phyloP scores from a whole-genome alignment of 2,888 invertebrate species.

The Agonopterix heracliana region DNA sequence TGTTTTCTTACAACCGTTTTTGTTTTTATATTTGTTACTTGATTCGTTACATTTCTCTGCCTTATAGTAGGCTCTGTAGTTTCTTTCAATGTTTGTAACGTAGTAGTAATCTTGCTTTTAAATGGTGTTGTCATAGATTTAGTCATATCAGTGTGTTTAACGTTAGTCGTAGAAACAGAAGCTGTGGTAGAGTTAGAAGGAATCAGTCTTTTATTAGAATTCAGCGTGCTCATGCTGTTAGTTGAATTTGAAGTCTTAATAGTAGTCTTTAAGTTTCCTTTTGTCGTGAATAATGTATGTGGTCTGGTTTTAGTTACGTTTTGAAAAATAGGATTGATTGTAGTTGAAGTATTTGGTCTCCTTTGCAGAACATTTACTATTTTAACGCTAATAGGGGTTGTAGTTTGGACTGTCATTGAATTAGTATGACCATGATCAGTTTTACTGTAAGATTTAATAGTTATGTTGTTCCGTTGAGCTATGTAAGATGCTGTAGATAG shows the following conservation, averaged over 20 bases:
- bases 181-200: constrained; percentile 46
- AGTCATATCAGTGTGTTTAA: constrained; percentile 17
- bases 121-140: constrained; percentile 13
- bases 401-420: constrained; percentile 37
- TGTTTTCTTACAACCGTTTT: constrained; percentile 13
- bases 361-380: constrained; percentile 10
- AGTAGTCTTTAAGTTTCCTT: constrained; percentile 18
- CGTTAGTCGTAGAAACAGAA: constrained; percentile 33
- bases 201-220: constrained; percentile 35
- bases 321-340: constrained; percentile 13
- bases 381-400: constrained; percentile 27
- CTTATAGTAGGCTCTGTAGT: constrained; percentile 14
- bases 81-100: constrained; percentile 3
- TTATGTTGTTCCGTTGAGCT: constrained; percentile 31
- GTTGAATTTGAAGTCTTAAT: constrained; percentile 40
- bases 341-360: constrained; percentile 17
- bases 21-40: constrained; percentile 10
- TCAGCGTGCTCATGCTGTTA: constrained; percentile 63
- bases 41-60: constrained; percentile 15
- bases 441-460: constrained; percentile 29
- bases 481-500: constrained; percentile 49
- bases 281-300: constrained; percentile 19
- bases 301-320: constrained; percentile 22
- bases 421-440: constrained; percentile 38
- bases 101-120: neutral